Base-by-base conservation (phyloP, 2,113 vertebrate species). In the Okapia johnstoni region DNA sequence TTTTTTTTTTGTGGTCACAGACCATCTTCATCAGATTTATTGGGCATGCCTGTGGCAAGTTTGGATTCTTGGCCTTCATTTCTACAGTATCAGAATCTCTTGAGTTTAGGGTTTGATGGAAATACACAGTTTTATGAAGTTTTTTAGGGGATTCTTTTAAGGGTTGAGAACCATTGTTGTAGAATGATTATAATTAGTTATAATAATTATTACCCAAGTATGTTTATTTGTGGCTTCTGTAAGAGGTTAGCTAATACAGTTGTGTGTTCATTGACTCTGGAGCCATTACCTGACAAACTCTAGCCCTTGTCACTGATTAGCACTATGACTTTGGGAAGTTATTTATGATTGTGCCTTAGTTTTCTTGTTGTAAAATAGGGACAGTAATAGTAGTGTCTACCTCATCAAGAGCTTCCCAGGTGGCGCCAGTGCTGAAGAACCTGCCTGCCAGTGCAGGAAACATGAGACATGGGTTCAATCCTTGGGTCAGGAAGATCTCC, bases 281-380 rank as follows among this genome's bases (percentile, higher is more conserved):
- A 88, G 15, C 33, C 30, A 57, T 36, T 76, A 21, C 43, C 80
- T 93, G 73, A 1, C 40, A 85, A 28, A 73, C 57, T 46, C 30
- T 85, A 79, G 43, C 40, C 57, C 43, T 86, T 73, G 17, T 90
- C 36, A 87, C 30, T 94, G 73, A 54, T 15, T 60, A 77, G 76
- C 25, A 30, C 9, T 94, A 11, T 91, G 77, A 86, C 61, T 96
- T 94, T 63, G 19, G 46, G 7, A 88, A 79, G 85, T 84, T 83
- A 81, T n/a, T 63, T 87, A 57, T 19, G 48, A 40, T 83, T 80
- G 50, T 93, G 21, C 33, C 26, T 96, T 76, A 58, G 46, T 96
- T 97, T 96, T 96, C 61, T 90, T 97, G 84, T 16, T 96, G 11
- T 92, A 87, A 94, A 97, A 73, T 79, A 48, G 46, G 30, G 40